Conservation (phyloP, 2,113 vertebrate species). For the Salvelinus namaycush region DNA sequence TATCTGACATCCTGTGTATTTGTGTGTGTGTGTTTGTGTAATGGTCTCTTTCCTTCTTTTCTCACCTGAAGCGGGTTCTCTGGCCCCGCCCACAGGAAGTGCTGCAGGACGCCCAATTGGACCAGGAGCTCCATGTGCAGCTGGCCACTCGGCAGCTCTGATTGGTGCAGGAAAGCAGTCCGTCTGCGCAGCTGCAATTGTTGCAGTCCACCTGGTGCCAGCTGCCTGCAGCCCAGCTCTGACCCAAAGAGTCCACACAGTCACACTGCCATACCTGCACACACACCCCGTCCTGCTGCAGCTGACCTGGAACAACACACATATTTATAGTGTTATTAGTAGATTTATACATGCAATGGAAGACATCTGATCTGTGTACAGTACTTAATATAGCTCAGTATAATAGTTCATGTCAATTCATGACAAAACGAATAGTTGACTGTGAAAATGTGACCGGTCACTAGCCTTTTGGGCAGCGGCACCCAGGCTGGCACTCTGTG, state of each 20-base stretch:
- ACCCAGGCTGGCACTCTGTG: slow-evolving; percentile 78
- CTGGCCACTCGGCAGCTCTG: slow-evolving; percentile 61
- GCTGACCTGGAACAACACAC: slow-evolving; percentile 59
- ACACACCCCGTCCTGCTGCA: slow-evolving; percentile 82
- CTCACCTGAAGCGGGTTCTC: slow-evolving; percentile 81
- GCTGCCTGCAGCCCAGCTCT: slow-evolving; percentile 82
- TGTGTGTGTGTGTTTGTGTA: too few species aligned
- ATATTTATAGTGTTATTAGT: neutral
- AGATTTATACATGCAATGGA: too few species aligned
- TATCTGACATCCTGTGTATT: neutral
- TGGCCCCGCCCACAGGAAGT: slow-evolving; percentile 75
- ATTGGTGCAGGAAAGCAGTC: slow-evolving; percentile 76
- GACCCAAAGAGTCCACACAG: slow-evolving; percentile 78
- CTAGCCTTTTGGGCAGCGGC: slow-evolving; percentile 79
- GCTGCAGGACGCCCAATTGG: slow-evolving; percentile 84
- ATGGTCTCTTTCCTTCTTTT: too few species aligned
- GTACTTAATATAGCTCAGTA: too few species aligned
- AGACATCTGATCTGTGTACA: too few species aligned
- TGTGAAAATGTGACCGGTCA: neutral
- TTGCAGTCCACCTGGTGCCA: slow-evolving; percentile 74
- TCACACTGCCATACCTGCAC: slow-evolving; percentile 82
- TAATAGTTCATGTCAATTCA: neutral
- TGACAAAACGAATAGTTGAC: neutral
- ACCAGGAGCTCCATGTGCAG: slow-evolving; percentile 87
- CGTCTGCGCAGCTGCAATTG: slow-evolving; percentile 82